These are phyloP conservation scores for Apodemia mormo DNA, from an alignment of 2,888 invertebrate species.

Conservation along the genomic window DNA sequence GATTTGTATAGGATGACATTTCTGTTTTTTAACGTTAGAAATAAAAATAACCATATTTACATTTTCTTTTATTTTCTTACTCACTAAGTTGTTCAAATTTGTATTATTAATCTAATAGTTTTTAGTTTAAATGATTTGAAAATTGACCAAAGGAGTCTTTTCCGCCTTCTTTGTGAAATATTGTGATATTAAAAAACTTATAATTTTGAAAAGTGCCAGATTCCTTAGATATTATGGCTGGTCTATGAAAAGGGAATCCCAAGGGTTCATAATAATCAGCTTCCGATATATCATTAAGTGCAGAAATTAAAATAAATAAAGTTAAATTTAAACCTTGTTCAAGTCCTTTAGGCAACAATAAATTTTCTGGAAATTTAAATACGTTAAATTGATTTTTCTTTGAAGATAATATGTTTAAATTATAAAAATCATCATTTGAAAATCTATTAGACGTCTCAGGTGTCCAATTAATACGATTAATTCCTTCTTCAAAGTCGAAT, in stretches of 20 bases:
- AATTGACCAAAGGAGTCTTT: slow-evolving; percentile 49
- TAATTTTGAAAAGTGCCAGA: slow-evolving; percentile 51
- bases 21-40: slow-evolving; percentile 11
- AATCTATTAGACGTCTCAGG: slow-evolving; percentile 50
- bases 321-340: slow-evolving; percentile 62
- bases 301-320: slow-evolving; percentile 62
- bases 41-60: slow-evolving; percentile 14
- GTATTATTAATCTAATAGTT: not conserved
- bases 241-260: slow-evolving; percentile 71
- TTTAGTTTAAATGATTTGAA: slow-evolving; percentile 56
- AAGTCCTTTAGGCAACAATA: slow-evolving; percentile 63
- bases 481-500: slow-evolving; percentile 51
- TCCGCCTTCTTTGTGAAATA: slow-evolving; percentile 55
- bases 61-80: slow-evolving; percentile 12
- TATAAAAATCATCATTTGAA: slow-evolving; percentile 54
- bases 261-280: slow-evolving; percentile 48
- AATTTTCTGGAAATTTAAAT: slow-evolving; percentile 63
- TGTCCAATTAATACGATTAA: slow-evolving; percentile 56
- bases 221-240: slow-evolving; percentile 44
- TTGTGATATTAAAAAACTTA: slow-evolving; percentile 60
- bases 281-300: slow-evolving; percentile 44
- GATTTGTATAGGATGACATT: slow-evolving; percentile 21
- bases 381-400: slow-evolving; percentile 52
- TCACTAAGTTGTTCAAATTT: not conserved
- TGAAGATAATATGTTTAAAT: slow-evolving; percentile 43